Conservation (phyloP, 2,797 vertebrate species). For the Phataginus tetradactyla region DNA sequence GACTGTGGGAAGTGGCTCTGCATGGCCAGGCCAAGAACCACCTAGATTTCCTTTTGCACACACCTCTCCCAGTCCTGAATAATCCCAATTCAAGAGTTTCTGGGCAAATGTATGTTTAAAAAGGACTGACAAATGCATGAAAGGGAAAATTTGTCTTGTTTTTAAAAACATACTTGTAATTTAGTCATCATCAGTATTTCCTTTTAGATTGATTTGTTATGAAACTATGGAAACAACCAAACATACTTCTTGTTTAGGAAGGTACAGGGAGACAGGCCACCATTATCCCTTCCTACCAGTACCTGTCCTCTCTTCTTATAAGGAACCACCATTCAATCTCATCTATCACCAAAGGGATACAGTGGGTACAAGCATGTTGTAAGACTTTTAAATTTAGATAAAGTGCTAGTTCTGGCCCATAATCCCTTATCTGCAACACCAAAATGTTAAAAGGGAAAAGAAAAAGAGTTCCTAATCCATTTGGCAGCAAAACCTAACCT, state of each 20-base stretch:
- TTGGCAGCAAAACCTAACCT: neutral
- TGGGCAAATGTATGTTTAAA: neutral
- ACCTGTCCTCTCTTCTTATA: neutral
- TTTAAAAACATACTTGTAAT: neutral
- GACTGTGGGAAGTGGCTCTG: neutral
- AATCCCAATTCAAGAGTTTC: neutral
- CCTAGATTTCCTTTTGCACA: neutral
- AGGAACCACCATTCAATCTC: neutral
- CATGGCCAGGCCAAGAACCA: neutral
- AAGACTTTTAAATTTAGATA: conserved; percentile 5
- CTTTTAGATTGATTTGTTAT: neutral
- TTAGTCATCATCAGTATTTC: neutral
- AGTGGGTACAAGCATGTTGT: neutral
- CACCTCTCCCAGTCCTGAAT: neutral
- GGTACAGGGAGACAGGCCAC: neutral
- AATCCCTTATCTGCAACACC: neutral
- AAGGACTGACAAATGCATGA: neutral
- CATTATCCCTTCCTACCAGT: neutral
- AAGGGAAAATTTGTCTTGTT: neutral
- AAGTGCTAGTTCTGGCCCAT: neutral
- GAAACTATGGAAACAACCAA: neutral
- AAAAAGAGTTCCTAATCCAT: neutral
- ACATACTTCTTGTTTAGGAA: neutral
- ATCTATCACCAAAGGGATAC: neutral
- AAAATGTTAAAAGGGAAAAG: neutral